Evolutionary conservation across 1,140 invertebrate species (phyloP).

Genomic region (Trialeurodes vaporariorum): DNA sequence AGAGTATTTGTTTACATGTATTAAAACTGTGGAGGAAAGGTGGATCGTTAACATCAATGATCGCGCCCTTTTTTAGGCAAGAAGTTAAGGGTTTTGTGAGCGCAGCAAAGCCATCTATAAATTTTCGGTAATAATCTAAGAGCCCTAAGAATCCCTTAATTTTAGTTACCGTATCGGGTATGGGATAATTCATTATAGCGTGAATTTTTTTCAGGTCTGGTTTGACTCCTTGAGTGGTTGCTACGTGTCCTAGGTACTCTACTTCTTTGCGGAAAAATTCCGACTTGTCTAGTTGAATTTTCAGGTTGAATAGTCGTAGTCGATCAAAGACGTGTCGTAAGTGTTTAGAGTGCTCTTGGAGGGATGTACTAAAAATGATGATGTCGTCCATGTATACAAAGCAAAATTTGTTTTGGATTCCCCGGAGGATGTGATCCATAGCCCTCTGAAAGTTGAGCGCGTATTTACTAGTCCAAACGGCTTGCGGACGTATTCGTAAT

Average conservation of each 20-base stretch:
- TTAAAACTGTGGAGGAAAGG: too few species aligned
- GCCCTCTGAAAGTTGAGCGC: slow-evolving; percentile 37
- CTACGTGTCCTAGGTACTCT: slow-evolving; percentile 28
- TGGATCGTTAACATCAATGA: too few species aligned
- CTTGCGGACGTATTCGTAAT: slow-evolving; percentile 31
- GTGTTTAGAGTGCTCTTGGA: slow-evolving; percentile 22
- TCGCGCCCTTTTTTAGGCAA: too few species aligned
- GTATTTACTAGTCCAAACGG: slow-evolving; percentile 35
- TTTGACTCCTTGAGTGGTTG: slow-evolving; percentile 23
- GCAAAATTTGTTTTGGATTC: slow-evolving; percentile 28
- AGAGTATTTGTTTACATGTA: too few species aligned
- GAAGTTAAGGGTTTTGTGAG: too few species aligned
- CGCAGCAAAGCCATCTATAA: too few species aligned
- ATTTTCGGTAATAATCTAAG: too few species aligned
- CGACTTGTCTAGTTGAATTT: slow-evolving; percentile 29
- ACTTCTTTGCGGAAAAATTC: slow-evolving; percentile 25
- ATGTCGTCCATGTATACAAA: slow-evolving; percentile 33
- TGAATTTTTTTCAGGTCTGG: slow-evolving; percentile 26
- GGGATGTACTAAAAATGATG: slow-evolving; percentile 26
- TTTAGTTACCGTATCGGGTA: too few species aligned
- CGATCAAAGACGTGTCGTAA: slow-evolving; percentile 20
- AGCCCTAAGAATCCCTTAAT: too few species aligned
- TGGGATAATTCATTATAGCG: slow-evolving; percentile 1
- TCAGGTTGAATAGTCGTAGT: slow-evolving; percentile 25
- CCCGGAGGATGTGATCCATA: slow-evolving; percentile 34